A percentile compares a stretch with the other conserved stretches of the same genome.
Evolutionary conservation across 92 coral and sea anemone species (phyloP).

Genomic region (Montipora capitata): DNA sequence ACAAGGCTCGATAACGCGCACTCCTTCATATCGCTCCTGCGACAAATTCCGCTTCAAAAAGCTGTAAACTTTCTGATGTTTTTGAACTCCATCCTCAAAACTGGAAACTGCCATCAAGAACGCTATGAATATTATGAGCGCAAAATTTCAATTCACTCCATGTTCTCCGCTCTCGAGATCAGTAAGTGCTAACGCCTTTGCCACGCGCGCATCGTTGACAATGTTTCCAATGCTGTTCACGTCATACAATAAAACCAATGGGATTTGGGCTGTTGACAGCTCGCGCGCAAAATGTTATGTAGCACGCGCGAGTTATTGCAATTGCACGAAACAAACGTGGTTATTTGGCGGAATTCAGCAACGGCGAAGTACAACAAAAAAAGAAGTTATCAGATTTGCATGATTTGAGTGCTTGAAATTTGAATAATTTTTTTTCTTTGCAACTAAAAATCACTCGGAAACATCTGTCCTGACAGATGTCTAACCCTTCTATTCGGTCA

Average conservation of each 20-base stretch:
- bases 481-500: too few species aligned
- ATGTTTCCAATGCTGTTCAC: background rate
- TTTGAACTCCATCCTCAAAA: constrained; percentile 85
- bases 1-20: constrained; percentile 96
- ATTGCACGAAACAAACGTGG: background rate
- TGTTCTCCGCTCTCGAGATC: background rate
- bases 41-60: constrained; percentile 91
- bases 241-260: constrained; percentile 40
- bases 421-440: too few species aligned
- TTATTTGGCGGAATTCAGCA: too few species aligned
- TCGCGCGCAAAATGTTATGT: background rate
- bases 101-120: constrained; percentile 33
- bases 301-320: background rate
- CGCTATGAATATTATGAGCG: constrained; percentile 5
- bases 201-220: constrained; percentile 50
- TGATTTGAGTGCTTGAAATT: too few species aligned
- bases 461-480: too few species aligned
- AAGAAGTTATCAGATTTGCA: too few species aligned
- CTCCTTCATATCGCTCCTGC: constrained; percentile 88
- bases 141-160: background rate
- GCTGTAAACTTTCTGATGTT: constrained; percentile 95
- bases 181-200: background rate
- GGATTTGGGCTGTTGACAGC: background rate
- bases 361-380: too few species aligned
- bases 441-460: too few species aligned